These are phyloP conservation scores for Pimpla rufipes DNA, from an alignment of 2,888 invertebrate genomes.

Conservation along the genomic window DNA sequence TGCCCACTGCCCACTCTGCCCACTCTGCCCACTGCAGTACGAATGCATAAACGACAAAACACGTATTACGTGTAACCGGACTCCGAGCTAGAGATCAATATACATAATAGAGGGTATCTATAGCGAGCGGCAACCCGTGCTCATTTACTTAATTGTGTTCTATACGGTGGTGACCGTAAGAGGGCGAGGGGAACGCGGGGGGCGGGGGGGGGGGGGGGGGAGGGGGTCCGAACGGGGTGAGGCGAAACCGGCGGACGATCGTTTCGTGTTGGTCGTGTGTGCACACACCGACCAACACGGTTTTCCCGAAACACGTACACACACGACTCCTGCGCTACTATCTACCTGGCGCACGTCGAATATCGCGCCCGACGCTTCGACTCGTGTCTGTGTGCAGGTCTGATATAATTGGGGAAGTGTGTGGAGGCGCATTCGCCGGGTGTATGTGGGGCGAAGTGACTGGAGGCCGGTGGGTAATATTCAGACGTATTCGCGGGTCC, in stretches of 20 bases:
- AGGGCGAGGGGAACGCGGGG: constrained; percentile 23
- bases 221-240: neutral
- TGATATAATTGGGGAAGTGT: constrained; percentile 42
- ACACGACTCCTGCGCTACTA: too few relatives aligned
- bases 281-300: constrained; percentile 33
- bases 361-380: constrained; percentile 37
- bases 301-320: constrained; percentile 12
- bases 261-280: constrained; percentile 30
- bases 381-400: constrained; percentile 10
- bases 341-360: constrained; percentile 1
- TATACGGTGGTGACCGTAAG: constrained; percentile 78
- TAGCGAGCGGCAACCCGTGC: constrained; percentile 83
- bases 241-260: constrained; percentile 64
- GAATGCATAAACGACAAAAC: constrained; percentile 83
- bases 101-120: constrained; percentile 85
- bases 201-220: too few relatives aligned
- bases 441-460: constrained; percentile 4
- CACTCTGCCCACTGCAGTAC: constrained; percentile 73
- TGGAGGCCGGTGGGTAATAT: constrained; percentile 27
- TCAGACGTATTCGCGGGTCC: constrained; percentile 35
- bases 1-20: constrained; percentile 70
- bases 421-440: neutral
- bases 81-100: constrained; percentile 84
- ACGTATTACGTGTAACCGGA: constrained; percentile 84
- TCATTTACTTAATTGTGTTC: constrained; percentile 86